phyloP scores from a whole-genome alignment of 2,888 invertebrate species.

The Aproaerema taeniolella region DNA sequence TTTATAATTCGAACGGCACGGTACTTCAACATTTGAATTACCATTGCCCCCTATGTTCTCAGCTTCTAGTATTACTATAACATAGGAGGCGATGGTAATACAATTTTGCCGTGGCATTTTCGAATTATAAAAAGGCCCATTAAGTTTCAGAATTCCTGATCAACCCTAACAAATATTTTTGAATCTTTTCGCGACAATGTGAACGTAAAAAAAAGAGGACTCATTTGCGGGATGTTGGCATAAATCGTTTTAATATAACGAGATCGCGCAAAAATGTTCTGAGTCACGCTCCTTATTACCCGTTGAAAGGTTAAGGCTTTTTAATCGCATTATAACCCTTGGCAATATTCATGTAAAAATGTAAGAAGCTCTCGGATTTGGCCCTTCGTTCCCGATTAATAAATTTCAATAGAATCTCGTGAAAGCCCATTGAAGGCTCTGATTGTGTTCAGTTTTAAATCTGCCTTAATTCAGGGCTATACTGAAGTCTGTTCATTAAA shows the following conservation, averaged over 20 bases:
- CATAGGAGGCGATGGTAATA: no score
- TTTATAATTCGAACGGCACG: no score
- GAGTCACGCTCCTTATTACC: slow-evolving; percentile 71
- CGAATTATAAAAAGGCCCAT: no score
- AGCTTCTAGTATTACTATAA: no score
- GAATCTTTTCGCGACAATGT: no score
- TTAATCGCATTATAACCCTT: slow-evolving; percentile 65
- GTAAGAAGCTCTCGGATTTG: slow-evolving; percentile 8
- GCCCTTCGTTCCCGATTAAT: slow-evolving; percentile 16
- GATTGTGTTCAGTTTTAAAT: slow-evolving; percentile 14
- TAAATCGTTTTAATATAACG: slow-evolving; percentile 53
- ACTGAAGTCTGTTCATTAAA: slow-evolving; percentile 3
- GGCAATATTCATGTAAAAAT: slow-evolving; percentile 45
- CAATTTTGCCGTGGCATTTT: no score
- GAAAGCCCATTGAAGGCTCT: slow-evolving; percentile 7
- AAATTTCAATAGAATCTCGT: slow-evolving; percentile 12
- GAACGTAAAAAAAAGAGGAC: no score
- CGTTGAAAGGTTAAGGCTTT: slow-evolving; percentile 51
- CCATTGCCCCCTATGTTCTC: no score
- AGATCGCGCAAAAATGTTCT: slow-evolving; percentile 58
- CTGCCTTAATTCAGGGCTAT: neutral
- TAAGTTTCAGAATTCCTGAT: no score
- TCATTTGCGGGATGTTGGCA: slow-evolving; percentile 38
- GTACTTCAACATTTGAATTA: no score
- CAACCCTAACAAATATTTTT: no score